These are phyloP conservation scores for Artibeus jamaicensis DNA, from an alignment of 2,797 vertebrate genomes.

Conservation along the genomic window DNA sequence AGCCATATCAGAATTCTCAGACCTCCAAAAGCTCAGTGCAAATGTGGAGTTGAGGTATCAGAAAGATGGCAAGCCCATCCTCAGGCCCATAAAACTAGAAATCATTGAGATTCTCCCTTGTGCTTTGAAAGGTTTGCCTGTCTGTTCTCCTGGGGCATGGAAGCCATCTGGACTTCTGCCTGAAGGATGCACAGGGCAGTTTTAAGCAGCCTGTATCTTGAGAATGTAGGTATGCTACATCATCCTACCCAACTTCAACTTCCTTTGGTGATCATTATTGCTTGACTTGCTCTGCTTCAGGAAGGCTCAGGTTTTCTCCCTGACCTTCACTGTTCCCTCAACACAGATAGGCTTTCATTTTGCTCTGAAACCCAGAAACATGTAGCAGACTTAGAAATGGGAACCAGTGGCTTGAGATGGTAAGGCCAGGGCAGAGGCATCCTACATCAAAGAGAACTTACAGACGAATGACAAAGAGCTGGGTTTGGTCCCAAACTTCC, in stretches of 20 bases:
- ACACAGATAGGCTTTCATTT: not conserved
- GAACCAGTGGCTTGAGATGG: not conserved
- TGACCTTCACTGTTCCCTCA: not conserved
- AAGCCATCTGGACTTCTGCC: not conserved
- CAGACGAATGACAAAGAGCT: not conserved
- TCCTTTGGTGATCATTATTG: not conserved
- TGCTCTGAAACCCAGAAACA: not conserved
- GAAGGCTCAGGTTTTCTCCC: not conserved
- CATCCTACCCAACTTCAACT: not conserved
- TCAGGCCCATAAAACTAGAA: not conserved
- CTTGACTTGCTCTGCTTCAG: not conserved
- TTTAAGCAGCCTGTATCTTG: not conserved
- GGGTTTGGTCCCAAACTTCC: not conserved
- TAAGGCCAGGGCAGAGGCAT: not conserved
- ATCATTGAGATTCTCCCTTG: not conserved
- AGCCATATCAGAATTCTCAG: not conserved
- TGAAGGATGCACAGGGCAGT: not conserved
- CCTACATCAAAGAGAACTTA: not conserved
- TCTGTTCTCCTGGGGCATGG: not conserved
- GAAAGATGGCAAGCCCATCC: not conserved
- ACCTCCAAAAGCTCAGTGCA: not conserved
- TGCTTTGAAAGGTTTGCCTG: not conserved
- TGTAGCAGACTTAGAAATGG: not conserved
- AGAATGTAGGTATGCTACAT: not conserved
- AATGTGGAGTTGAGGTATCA: not conserved